A percentile compares a stretch with the other conserved stretches of the same genome.
Conservation (phyloP, 2,113 vertebrate species). For the Blennius ocellaris region DNA sequence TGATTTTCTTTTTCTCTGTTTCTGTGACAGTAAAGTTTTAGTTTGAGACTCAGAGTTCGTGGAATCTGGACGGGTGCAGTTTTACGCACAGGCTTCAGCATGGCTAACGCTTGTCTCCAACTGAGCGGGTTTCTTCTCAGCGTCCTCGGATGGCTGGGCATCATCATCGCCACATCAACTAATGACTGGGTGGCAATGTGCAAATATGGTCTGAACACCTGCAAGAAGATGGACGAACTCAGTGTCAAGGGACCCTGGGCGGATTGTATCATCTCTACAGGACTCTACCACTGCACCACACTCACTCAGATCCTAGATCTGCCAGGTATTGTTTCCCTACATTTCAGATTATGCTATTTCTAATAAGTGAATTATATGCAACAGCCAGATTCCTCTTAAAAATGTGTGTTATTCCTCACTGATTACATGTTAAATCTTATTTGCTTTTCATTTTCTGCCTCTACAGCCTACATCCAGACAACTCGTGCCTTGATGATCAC, state of each 20-base stretch:
- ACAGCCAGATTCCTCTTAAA: no score
- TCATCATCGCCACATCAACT: conserved; percentile 92
- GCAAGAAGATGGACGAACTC: conserved; percentile 93
- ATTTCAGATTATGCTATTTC: not conserved
- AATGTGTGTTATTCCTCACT: not conserved
- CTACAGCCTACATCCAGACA: conserved; percentile 91
- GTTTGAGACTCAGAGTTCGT: conserved; percentile 30
- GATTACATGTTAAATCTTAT: not conserved
- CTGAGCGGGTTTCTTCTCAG: conserved; percentile 90
- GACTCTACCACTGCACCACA: conserved; percentile 92
- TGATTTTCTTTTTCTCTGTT: not conserved
- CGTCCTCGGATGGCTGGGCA: conserved; percentile 92
- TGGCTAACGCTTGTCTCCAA: conserved; percentile 93
- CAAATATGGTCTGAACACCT: conserved; percentile 92
- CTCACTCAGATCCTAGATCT: conserved; percentile 94
- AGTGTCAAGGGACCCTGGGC: conserved; percentile 94
- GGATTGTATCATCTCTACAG: conserved; percentile 92
- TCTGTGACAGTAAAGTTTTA: not conserved
- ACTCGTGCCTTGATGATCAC: conserved; percentile 95
- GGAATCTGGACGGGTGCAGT: not conserved
- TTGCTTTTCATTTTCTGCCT: not conserved
- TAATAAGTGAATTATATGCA: no score
- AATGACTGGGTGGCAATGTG: conserved; percentile 97
- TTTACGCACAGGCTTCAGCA: conserved; percentile 58
- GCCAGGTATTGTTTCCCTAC: conserved; percentile 85